Base-by-base conservation (phyloP, 92 coral and sea anemone genomes). In the Palythoa heliodiscus region DNA sequence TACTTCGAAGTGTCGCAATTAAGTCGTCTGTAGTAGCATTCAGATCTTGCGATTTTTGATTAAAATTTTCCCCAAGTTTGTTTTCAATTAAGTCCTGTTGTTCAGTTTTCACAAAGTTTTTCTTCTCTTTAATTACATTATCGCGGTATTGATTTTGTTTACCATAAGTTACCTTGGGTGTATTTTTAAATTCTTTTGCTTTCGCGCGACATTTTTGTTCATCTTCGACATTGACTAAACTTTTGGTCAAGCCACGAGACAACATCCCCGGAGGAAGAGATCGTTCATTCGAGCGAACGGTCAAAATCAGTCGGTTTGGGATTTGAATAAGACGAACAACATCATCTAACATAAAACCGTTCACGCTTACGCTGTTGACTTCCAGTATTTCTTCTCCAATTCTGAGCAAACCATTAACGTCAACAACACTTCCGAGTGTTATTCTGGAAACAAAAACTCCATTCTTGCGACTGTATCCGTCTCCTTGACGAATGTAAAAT, bases 301-400 rank as follows among this genome's bases (percentile, higher is more conserved):
- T 97, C 39, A 97, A 86, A 85, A 89, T 87, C 71, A 97, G 61
- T 55, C 88, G 92, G 72, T 87, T 92, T 1, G 98, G 98, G 52
- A 90, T 88, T 75, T 97, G 99, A 83, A 97, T 97, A 89, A 97
- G 89, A 40, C 94, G 92, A 38, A 97, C 99, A 15, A 97, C 95
- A 86, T 97, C 98, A 53, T 89, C 88, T 23, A 97, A 75, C 23
- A 71, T 77, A 55, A 89, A 97, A 13, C 97, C 99, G 5, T 87
- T 83, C 22, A 97, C 92, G 37, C 88, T 86, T 68, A 93, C 97
- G 4, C 87, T 63, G 80, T 97, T 97, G 37, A 97, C 91, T 71
- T 92, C 87, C 66, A 95, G 73, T 69, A 97, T 95, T 79, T 97
- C 99, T 71, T 97, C 99, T 63, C 99, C 99, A 58, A 89, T 91